phyloP scores from a whole-genome alignment of 2,113 vertebrate species.

The Corvus cornix region DNA sequence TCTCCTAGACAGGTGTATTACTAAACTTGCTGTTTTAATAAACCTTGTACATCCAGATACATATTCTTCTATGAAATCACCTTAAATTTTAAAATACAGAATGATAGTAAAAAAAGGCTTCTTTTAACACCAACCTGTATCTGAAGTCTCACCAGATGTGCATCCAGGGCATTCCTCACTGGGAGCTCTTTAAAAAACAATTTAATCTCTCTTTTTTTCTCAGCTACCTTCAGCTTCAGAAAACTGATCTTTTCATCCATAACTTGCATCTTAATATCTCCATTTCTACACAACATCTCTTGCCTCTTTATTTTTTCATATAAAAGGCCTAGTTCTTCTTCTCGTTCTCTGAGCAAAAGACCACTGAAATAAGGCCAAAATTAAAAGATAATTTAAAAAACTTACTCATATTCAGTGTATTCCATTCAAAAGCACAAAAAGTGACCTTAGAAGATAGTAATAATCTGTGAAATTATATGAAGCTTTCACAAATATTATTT shows the following conservation, averaged over 20 bases:
- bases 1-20: neutral
- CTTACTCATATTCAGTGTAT: neutral
- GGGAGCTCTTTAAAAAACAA: constrained; percentile 70
- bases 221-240: constrained; percentile 76
- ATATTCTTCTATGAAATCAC: neutral
- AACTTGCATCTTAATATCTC: constrained; percentile 74
- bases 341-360: constrained; percentile 84
- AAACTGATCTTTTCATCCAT: constrained; percentile 84
- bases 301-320: constrained; percentile 83
- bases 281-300: constrained; percentile 75
- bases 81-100: neutral
- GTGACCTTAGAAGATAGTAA: neutral
- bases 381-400: neutral
- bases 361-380: constrained; percentile 70
- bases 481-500: neutral
- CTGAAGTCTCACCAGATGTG: constrained; percentile 75
- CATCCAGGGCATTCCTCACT: constrained; percentile 73
- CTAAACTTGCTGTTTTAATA: neutral
- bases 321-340: constrained; percentile 85
- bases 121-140: constrained; percentile 78
- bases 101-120: neutral
- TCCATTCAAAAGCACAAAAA: neutral
- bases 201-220: constrained; percentile 80
- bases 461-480: neutral
- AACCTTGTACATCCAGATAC: neutral